These are phyloP conservation scores for Leptobrachium ailaonicum DNA, from an alignment of 2,113 vertebrate genomes.

Conservation along the genomic window DNA sequence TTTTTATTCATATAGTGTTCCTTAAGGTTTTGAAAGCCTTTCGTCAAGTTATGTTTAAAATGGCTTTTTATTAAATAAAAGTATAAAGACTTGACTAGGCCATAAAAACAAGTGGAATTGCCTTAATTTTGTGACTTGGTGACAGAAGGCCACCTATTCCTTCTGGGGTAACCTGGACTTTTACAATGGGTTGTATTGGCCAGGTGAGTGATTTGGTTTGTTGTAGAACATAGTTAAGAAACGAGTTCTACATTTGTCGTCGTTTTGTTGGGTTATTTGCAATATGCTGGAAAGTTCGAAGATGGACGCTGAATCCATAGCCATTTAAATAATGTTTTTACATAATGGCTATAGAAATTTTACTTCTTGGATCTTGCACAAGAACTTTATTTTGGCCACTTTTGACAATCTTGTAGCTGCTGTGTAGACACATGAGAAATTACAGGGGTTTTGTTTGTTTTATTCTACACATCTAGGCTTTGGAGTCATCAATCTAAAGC, in stretches of 20 bases:
- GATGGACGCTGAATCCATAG: constrained; percentile 60
- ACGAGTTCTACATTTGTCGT: constrained; percentile 65
- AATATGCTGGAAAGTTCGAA: constrained; percentile 60
- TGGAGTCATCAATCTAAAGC: constrained; percentile 53
- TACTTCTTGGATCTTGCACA: constrained; percentile 65
- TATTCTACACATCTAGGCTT: constrained; percentile 52
- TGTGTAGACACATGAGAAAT: constrained; percentile 50
- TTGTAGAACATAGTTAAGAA: constrained; percentile 62
- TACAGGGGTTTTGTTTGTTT: constrained; percentile 49
- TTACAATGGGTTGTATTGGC: constrained; percentile 99
- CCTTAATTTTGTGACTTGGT: constrained; percentile 59
- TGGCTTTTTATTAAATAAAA: constrained; percentile 60
- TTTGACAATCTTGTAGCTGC: constrained; percentile 53
- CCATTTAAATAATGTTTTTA: constrained; percentile 67
- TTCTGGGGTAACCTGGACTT: constrained; percentile 80
- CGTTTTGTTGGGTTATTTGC: constrained; percentile 61
- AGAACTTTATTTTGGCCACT: constrained; percentile 65
- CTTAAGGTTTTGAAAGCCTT: constrained; percentile 56
- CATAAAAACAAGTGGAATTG: constrained; percentile 56
- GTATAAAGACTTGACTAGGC: constrained; percentile 52
- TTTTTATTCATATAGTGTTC: constrained; percentile 64
- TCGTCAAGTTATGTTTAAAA: constrained; percentile 51
- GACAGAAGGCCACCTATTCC: constrained; percentile 67
- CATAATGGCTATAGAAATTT: constrained; percentile 68
- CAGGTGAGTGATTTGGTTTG: constrained; percentile 61